Conservation (phyloP, 2,113 vertebrate genomes). For the Tragelaphus imberbis region DNA sequence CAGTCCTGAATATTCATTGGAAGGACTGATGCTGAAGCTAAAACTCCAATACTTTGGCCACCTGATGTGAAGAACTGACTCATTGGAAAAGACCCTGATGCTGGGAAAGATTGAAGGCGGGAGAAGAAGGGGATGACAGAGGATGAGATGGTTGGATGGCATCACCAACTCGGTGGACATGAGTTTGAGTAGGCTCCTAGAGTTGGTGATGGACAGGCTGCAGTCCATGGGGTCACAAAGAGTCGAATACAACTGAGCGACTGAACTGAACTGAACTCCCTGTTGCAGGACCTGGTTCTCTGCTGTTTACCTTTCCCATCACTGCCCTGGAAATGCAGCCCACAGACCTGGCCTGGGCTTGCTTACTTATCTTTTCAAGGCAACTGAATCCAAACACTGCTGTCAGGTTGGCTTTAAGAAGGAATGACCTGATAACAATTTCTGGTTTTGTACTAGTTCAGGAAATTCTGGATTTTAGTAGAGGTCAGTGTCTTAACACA, state of each 20-base stretch:
- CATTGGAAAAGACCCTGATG: neutral
- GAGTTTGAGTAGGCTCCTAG: neutral
- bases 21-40: neutral
- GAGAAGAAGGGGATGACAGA: neutral
- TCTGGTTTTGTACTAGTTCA: neutral
- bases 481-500: neutral
- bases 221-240: neutral
- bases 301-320: neutral
- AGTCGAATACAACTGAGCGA: rapidly evolving
- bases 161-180: neutral
- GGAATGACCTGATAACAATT: neutral
- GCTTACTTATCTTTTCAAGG: neutral
- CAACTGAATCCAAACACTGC: neutral
- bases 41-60: neutral
- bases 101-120: neutral
- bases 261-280: neutral
- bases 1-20: neutral
- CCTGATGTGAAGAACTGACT: rapidly evolving
- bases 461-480: neutral
- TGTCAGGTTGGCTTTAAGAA: neutral
- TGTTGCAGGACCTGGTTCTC: neutral
- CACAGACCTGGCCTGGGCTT: neutral
- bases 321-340: neutral
- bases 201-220: neutral
- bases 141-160: neutral